Base-by-base conservation (phyloP, 1,140 invertebrate genomes). In the Orius insidiosus region DNA sequence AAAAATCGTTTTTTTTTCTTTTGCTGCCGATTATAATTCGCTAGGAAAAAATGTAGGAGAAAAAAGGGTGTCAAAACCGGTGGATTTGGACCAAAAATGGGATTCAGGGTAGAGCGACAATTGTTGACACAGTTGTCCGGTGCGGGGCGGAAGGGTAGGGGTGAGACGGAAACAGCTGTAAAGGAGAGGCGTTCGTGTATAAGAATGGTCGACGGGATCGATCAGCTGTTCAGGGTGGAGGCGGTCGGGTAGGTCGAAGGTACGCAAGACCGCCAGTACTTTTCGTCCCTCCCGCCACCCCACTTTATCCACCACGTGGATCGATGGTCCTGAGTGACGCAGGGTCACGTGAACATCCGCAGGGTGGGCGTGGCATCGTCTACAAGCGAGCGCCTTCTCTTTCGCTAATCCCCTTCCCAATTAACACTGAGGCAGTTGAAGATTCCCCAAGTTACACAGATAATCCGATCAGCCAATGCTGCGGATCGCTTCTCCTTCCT, bases 291-390 rank as follows among this genome's bases (percentile, higher is more conserved):
- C 8, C 19, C 10, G 7, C 38, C 10, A 10, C 15, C 15, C 38
- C 19, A 6, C 10, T 15, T 15, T 10, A 6, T 13, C 38, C 38
- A 40, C 19, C 19, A 40, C 15, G 9, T n/a, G 19, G 15, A 40
- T 15, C 19, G 15, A 40, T 40, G 15, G 15, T 2, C 6, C 10
- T n/a, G 38, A n/a, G 19, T 15, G 9, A 19, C 15, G 24, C 24
- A 24, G 24, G 43, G 14, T 45, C 43, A 45, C 43, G 43, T 45
- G 43, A 34, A 7, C 15, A 34, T 41, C 43, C 43, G 43, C 43
- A 45, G 32, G 13, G 43, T 9, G 15, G 24, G 24, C 24, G 24
- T 18, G 15, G 39, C 24, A 24, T 24, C 24, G 24, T 7, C 24
- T 3, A 7, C 15, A 31, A 34, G 19, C 14, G 33, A 34, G 24